phyloP scores from a whole-genome alignment of 2,113 vertebrate genomes.

The Platichthys stellatus region DNA sequence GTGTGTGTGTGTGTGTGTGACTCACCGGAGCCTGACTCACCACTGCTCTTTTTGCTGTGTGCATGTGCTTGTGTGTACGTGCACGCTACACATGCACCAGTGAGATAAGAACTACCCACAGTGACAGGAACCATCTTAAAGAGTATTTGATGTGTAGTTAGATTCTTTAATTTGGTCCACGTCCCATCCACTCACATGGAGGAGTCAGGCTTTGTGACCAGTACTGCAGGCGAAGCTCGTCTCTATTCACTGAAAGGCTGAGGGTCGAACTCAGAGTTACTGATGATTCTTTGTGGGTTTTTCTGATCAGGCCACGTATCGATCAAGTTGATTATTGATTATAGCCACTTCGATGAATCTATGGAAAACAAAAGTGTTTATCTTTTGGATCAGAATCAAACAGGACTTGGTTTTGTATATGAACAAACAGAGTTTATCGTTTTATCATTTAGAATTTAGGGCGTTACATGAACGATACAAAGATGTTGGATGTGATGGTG shows the following conservation, averaged over 20 bases:
- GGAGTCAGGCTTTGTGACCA: too few relatives aligned
- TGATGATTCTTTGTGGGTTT: too few relatives aligned
- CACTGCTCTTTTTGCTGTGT: conserved; percentile 28
- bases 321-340: not conserved
- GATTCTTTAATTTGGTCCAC: too few relatives aligned
- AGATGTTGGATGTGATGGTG: not conserved
- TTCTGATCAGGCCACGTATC: too few relatives aligned
- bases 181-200: too few relatives aligned
- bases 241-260: not conserved
- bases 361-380: not conserved
- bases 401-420: too few relatives aligned
- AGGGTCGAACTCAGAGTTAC: not conserved
- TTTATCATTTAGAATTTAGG: not conserved
- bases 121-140: too few relatives aligned
- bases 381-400: not conserved
- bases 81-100: not conserved
- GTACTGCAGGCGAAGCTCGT: too few relatives aligned
- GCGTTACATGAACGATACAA: not conserved
- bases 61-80: conserved; percentile 35
- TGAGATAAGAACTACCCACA: not conserved
- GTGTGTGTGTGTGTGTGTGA: conserved; percentile 46
- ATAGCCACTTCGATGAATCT: not conserved
- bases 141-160: too few relatives aligned
- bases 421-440: not conserved
- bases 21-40: conserved; percentile 71